These are phyloP conservation scores for Phanerotoma sp. DNA, from an alignment of 2,888 invertebrate species.

Conservation along the genomic window DNA sequence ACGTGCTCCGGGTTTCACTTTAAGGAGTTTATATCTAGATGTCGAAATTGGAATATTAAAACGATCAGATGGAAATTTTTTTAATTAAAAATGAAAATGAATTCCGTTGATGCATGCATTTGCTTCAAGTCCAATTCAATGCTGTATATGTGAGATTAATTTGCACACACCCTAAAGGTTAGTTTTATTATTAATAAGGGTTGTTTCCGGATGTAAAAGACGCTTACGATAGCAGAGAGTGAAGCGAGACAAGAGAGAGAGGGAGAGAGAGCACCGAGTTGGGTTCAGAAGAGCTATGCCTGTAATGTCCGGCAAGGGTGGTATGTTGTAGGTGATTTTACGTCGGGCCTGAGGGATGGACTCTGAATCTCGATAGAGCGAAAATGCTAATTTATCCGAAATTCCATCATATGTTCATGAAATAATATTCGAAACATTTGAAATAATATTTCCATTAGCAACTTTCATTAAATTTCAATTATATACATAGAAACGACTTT, in stretches of 20 bases:
- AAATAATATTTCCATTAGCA: too few species aligned
- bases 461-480: too few species aligned
- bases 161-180: slow-evolving; percentile 8
- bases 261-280: slow-evolving; percentile 29
- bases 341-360: slow-evolving; percentile 51
- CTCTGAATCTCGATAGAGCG: slow-evolving; percentile 56
- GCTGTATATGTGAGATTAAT: not conserved
- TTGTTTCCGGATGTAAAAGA: slow-evolving; percentile 45
- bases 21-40: slow-evolving; percentile 32
- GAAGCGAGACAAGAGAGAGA: slow-evolving; percentile 21
- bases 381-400: slow-evolving; percentile 57
- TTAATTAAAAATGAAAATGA: too few species aligned
- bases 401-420: slow-evolving; percentile 7
- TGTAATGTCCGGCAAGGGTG: slow-evolving; percentile 56
- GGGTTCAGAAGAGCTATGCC: slow-evolving; percentile 55
- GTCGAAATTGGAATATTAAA: not conserved
- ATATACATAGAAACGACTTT: too few species aligned
- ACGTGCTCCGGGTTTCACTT: slow-evolving; percentile 55
- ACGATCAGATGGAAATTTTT: too few species aligned
- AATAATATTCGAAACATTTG: too few species aligned
- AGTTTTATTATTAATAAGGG: slow-evolving; percentile 57
- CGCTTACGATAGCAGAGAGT: slow-evolving; percentile 17
- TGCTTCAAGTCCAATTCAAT: slow-evolving; percentile 1
- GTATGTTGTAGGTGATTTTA: slow-evolving; percentile 53
- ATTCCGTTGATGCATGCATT: too few species aligned